phyloP scores from a whole-genome alignment of 35 echinoderm and acorn worm species.

The Anneissia japonica region DNA sequence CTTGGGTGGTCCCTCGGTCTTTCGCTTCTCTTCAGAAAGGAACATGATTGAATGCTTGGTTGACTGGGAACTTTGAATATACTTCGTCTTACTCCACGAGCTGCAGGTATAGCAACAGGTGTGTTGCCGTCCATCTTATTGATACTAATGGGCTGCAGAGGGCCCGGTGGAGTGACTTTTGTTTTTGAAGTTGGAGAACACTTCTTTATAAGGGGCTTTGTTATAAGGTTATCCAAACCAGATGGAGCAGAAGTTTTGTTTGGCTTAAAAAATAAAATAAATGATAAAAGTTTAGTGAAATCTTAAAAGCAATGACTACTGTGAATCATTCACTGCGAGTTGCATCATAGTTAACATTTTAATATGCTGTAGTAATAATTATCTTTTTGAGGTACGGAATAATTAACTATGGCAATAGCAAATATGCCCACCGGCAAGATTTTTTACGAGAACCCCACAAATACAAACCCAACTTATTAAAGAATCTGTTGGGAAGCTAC shows the following conservation, averaged over 20 bases:
- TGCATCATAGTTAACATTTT: too few species aligned
- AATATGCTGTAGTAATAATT: too few species aligned
- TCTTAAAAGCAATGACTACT: too few species aligned
- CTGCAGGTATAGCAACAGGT: not conserved
- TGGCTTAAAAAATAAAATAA: not conserved
- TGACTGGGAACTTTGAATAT: slow-evolving; percentile 82
- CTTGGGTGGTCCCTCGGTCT: slow-evolving; percentile 74
- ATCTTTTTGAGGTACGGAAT: too few species aligned
- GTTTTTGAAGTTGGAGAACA: not conserved
- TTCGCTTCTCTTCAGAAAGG: slow-evolving; percentile 74
- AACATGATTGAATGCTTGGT: slow-evolving; percentile 30
- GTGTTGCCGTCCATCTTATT: not conserved
- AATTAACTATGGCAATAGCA: too few species aligned
- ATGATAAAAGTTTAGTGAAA: too few species aligned
- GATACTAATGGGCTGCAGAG: not conserved
- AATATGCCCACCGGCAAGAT: too few species aligned
- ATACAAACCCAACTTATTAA: too few species aligned
- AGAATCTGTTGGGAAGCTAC: too few species aligned
- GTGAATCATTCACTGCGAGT: too few species aligned
- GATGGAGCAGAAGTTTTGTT: not conserved
- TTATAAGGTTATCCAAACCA: not conserved
- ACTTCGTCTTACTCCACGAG: not conserved
- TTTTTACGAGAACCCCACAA: too few species aligned
- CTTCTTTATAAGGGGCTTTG: not conserved
- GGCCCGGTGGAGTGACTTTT: not conserved